These are phyloP conservation scores for Hemitrygon akajei DNA, from an alignment of 2,797 vertebrate genomes.

Conservation along the genomic window DNA sequence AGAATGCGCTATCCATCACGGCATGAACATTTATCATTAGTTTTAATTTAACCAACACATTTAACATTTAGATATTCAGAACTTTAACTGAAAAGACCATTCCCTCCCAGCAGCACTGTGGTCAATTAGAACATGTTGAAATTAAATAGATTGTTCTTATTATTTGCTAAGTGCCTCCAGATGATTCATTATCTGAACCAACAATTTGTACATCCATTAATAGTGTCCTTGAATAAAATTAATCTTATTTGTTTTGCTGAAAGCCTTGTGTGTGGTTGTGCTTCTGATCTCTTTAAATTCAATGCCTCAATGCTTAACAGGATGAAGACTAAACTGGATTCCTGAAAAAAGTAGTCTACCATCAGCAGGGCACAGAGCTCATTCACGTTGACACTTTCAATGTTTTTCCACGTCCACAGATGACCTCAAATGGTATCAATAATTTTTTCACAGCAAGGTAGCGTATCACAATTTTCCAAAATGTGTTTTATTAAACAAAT, in stretches of 20 bases:
- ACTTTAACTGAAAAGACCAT: neutral
- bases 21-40: neutral
- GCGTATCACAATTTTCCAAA: neutral
- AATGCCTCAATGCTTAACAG: neutral
- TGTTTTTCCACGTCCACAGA: neutral
- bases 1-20: neutral
- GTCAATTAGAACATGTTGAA: neutral
- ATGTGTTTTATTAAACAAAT: neutral
- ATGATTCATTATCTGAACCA: constrained; percentile 15
- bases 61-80: neutral
- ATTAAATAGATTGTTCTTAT: constrained; percentile 33
- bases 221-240: constrained; percentile 14
- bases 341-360: neutral
- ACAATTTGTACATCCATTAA: constrained; percentile 11
- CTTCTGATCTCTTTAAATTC: constrained; percentile 3
- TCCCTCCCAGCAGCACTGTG: neutral
- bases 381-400: neutral
- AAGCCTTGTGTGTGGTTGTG: constrained; percentile 17
- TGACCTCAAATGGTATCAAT: neutral
- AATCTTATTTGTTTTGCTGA: constrained; percentile 1
- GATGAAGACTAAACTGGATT: neutral
- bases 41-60: constrained; percentile 1
- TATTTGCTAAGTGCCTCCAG: constrained; percentile 33
- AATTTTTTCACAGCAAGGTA: neutral
- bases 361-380: neutral